phyloP scores from a whole-genome alignment of 2,113 vertebrate species.

The Alligator sinensis region DNA sequence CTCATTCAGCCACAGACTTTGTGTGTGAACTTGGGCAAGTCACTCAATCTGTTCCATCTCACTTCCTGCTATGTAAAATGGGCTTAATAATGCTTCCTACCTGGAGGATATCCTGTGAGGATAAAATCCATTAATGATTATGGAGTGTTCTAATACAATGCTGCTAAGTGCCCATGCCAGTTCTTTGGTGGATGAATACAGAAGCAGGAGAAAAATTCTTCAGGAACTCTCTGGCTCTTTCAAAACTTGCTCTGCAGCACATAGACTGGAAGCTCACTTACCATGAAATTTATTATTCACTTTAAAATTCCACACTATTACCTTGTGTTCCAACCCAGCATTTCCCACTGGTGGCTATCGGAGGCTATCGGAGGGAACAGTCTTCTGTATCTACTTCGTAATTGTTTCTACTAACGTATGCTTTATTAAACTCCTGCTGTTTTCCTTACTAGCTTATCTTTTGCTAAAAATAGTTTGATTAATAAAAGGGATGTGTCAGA shows the following conservation, averaged over 20 bases:
- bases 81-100: neutral
- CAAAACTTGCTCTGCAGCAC: neutral
- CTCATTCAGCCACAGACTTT: neutral
- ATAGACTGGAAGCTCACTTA: neutral
- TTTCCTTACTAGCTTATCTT: constrained; percentile 47
- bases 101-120: neutral
- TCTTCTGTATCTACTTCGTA: constrained; percentile 28
- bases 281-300: constrained; percentile 40
- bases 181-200: neutral
- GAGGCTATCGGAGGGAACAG: constrained; percentile 35
- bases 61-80: neutral
- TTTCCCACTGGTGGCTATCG: constrained; percentile 2
- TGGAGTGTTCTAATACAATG: neutral
- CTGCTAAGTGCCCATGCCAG: neutral
- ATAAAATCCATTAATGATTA: neutral
- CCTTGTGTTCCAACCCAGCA: neutral
- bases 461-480: constrained; percentile 58
- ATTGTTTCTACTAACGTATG: constrained; percentile 45
- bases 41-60: neutral
- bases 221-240: neutral
- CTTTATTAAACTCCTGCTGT: constrained; percentile 69
- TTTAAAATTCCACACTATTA: neutral
- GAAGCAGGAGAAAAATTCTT: neutral
- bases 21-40: neutral
- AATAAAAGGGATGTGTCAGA: constrained; percentile 40